Evolutionary conservation across 1,140 invertebrate genomes (phyloP), one percentile per base, ranked within the genome.

Genomic region (Drosophila kanapiae): DNA sequence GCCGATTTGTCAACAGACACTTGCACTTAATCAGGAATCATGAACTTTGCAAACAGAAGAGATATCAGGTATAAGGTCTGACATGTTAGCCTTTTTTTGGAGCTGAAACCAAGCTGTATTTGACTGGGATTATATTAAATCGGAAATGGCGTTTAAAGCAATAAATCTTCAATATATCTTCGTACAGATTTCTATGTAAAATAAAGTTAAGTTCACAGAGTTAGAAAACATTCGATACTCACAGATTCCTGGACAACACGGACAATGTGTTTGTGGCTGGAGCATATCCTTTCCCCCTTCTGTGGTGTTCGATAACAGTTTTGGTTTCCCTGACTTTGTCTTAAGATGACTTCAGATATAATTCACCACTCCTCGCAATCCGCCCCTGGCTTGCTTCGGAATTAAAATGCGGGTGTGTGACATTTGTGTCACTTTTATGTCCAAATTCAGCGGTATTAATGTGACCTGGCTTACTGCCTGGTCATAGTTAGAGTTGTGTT

Each of bases 391-490:
- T 29, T 23, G 37, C 14, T n/a, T 7, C n/a, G 63, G 68, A 82
- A 87, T 86, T 83, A 79, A 86, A 87, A 86, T 75, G 75, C 81
- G 75, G 68, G 65, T 71, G 64, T 82, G 70, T 86, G 79, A 86
- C 83, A 86, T 82, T 86, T 86, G 83, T 86, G 82, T 86, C 83
- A 86, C 82, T 87, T 86, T 87, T 86, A 85, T 86, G 83, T 86
- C 83, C 59, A 79, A 82, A 75, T 68, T 82, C 37, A 69, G 83
- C 69, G 79, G 83, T 70, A 85, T 87, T 82, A 87, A 87, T 87
- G 83, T 78, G 70, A 48, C 69, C 70, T 68, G 70, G 65, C 72
- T 86, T 87, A 86, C 75, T 69, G 82, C 78, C 18, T 51, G 67
- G 70, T 77, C 58, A 71, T 79, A 75, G 53, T 64, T 81, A 65